Conservation (phyloP, 2,888 invertebrate genomes). For the Luffia ferchaultella region DNA sequence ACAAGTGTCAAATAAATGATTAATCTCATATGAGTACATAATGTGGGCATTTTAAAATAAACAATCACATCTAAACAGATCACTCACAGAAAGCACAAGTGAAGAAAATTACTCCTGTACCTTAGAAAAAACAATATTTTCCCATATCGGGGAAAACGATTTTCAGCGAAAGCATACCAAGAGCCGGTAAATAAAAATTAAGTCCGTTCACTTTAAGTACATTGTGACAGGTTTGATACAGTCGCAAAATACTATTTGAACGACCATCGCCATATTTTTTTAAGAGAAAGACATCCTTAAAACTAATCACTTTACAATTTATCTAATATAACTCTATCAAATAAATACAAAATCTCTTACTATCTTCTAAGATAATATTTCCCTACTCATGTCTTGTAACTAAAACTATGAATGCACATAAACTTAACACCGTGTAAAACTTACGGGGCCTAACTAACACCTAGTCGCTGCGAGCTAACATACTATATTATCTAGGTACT, state of each 20-base stretch:
- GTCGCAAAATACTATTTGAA: slow-evolving; percentile 20
- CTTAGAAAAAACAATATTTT: too few species aligned
- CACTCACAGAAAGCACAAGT: too few species aligned
- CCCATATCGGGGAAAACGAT: too few species aligned
- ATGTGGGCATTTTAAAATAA: slow-evolving; percentile 27
- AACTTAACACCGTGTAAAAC: slow-evolving; percentile 33
- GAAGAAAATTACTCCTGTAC: too few species aligned
- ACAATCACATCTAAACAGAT: too few species aligned
- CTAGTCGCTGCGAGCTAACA: too few species aligned
- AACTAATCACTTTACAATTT: slow-evolving; percentile 62
- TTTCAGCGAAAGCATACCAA: too few species aligned
- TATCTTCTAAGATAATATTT: slow-evolving; percentile 63
- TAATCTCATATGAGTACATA: slow-evolving; percentile 62
- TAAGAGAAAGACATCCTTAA: slow-evolving; percentile 44
- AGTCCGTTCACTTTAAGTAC: slow-evolving; percentile 53
- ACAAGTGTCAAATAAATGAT: slow-evolving; percentile 36
- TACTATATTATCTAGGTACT: too few species aligned
- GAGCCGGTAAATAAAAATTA: slow-evolving; percentile 32
- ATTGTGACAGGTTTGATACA: slow-evolving; percentile 41
- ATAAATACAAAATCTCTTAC: slow-evolving; percentile 61
- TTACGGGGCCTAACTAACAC: too few species aligned
- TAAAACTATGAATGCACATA: slow-evolving; percentile 58
- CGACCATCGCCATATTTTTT: slow-evolving; percentile 55
- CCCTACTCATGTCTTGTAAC: slow-evolving; percentile 61
- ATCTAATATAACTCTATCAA: slow-evolving; percentile 64